A percentile compares a stretch with the other conserved stretches of the same genome.
phyloP scores from a whole-genome alignment of 2,113 vertebrate genomes.

The Microtus pennsylvanicus region DNA sequence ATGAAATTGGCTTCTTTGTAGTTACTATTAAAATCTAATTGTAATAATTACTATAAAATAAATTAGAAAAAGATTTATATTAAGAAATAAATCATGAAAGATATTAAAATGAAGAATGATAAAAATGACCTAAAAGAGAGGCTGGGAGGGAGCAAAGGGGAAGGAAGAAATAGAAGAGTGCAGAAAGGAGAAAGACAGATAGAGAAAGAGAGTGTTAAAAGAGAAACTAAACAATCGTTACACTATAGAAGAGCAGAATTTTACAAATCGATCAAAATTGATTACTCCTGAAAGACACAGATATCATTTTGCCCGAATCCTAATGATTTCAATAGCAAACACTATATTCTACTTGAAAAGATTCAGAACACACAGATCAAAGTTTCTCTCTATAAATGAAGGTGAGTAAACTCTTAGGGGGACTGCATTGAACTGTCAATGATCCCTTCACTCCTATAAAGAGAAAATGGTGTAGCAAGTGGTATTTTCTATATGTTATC shows the following conservation, averaged over 20 bases:
- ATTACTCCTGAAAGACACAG: background rate
- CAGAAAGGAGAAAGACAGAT: background rate
- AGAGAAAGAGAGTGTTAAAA: background rate
- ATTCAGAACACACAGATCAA: background rate
- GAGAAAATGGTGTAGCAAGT: background rate
- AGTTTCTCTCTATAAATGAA: background rate
- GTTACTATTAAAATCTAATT: slow-evolving; percentile 65
- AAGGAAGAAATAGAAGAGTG: background rate
- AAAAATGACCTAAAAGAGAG: slow-evolving; percentile 49
- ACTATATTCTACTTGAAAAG: background rate
- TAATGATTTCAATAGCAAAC: background rate
- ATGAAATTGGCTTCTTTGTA: slow-evolving; percentile 57
- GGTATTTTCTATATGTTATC: background rate
- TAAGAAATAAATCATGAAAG: slow-evolving; percentile 58
- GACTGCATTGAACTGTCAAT: background rate
- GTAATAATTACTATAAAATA: slow-evolving; percentile 68
- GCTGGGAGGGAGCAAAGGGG: background rate
- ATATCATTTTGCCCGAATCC: background rate
- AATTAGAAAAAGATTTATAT: slow-evolving; percentile 72
- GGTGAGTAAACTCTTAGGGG: slow-evolving; percentile 14
- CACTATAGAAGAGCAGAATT: background rate
- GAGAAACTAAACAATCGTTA: background rate
- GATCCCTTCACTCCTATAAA: background rate
- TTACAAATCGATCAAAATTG: background rate
- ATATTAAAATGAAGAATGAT: slow-evolving; percentile 58